phyloP scores from a whole-genome alignment of 2,113 vertebrate genomes.

The Scomber scombrus region DNA sequence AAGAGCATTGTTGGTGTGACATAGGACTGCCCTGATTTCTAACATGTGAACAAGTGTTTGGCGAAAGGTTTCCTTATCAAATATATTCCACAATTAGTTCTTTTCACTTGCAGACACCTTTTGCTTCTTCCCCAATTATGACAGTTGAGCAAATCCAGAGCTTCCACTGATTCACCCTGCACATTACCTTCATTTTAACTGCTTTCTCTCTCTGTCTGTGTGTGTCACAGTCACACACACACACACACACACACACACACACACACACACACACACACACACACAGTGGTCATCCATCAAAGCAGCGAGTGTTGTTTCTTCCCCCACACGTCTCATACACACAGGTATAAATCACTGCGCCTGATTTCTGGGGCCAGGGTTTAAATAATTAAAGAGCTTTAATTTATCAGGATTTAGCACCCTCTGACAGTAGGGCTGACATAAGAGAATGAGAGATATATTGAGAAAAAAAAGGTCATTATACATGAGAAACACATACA shows the following conservation, averaged over 20 bases:
- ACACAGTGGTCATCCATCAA: slow-evolving; percentile 73
- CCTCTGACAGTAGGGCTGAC: slow-evolving; percentile 73
- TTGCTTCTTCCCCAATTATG: not conserved
- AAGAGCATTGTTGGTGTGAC: slow-evolving; percentile 28
- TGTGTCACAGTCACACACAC: slow-evolving; percentile 14
- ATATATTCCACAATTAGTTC: slow-evolving; percentile 13
- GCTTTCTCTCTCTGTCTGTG: not conserved
- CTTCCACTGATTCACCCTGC: slow-evolving; percentile 8
- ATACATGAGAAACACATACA: slow-evolving; percentile 53
- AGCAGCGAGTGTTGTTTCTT: slow-evolving; percentile 71
- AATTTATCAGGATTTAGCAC: slow-evolving; percentile 85
- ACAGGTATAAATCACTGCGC: slow-evolving; percentile 80
- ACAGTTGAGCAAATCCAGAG: slow-evolving; percentile 30
- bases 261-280: slow-evolving; percentile 34
- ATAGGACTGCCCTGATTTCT: slow-evolving; percentile 26
- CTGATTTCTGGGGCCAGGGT: slow-evolving; percentile 80
- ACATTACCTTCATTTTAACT: slow-evolving; percentile 46
- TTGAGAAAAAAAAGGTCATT: slow-evolving; percentile 34
- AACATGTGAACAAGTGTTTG: slow-evolving; percentile 27
- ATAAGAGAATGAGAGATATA: slow-evolving; percentile 59
- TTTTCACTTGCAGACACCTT: not conserved
- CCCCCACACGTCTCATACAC: slow-evolving; percentile 72
- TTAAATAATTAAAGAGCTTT: slow-evolving; percentile 88
- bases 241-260: slow-evolving; percentile 18
- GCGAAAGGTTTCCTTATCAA: slow-evolving; percentile 25